These are phyloP conservation scores for Trichonephila clavipes DNA, from an alignment of 1,140 invertebrate genomes.

Conservation along the genomic window DNA sequence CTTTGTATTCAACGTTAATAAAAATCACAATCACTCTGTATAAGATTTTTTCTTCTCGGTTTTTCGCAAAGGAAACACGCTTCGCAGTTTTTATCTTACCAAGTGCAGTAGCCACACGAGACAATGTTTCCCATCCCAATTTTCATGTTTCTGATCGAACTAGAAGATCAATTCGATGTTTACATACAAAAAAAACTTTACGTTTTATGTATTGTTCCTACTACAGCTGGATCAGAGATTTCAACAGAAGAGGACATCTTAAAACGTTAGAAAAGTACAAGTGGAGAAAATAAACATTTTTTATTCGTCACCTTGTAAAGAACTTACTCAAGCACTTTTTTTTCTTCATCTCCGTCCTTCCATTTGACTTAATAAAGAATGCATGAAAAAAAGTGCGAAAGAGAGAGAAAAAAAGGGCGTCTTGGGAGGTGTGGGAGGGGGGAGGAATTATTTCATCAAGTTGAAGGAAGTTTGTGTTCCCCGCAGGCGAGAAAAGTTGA, in stretches of 20 bases:
- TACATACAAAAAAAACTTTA: no score
- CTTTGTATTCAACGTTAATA: no score
- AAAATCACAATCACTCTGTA: no score
- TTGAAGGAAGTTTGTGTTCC: constrained; percentile 32
- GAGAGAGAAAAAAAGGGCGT: neutral
- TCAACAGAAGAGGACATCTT: neutral
- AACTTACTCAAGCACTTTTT: neutral
- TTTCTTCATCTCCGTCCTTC: neutral
- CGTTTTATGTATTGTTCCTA: no score
- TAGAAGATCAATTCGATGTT: no score
- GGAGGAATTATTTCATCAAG: constrained; percentile 47
- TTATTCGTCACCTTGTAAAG: neutral
- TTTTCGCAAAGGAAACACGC: no score
- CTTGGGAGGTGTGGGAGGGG: no score
- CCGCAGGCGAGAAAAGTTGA: constrained; percentile 33
- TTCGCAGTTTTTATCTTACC: no score
- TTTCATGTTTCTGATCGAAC: no score
- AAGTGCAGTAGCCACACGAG: no score
- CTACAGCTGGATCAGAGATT: neutral
- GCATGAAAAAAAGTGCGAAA: neutral
- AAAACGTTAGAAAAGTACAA: neutral
- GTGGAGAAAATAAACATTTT: neutral
- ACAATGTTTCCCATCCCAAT: no score
- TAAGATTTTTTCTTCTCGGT: no score
- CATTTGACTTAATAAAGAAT: neutral